Evolutionary conservation across 2,113 vertebrate genomes (phyloP).

Genomic region (Labeo rohita): DNA sequence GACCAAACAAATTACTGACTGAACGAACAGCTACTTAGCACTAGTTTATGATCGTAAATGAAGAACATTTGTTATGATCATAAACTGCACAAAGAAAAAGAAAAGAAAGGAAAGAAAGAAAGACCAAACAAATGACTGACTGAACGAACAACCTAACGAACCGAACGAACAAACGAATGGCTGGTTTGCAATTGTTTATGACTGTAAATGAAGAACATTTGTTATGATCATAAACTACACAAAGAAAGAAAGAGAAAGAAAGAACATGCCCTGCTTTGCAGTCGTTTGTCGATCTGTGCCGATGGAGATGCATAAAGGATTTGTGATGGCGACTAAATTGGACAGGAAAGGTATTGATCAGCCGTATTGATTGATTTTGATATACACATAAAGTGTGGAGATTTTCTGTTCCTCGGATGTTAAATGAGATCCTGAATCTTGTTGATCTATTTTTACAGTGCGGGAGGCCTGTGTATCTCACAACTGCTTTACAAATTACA

Average conservation of each 20-base stretch:
- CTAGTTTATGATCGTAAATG: no score
- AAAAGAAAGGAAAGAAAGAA: no score
- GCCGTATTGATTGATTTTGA: neutral
- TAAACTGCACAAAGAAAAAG: no score
- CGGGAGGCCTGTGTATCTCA: neutral
- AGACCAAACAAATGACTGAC: no score
- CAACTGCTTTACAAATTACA: slow-evolving; percentile 4
- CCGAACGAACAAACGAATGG: no score
- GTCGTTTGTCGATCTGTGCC: neutral
- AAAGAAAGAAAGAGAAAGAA: neutral
- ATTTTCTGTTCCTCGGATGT: slow-evolving; percentile 35
- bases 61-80: no score
- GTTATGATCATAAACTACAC: neutral
- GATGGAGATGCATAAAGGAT: neutral
- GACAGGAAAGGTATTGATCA: slow-evolving; percentile 16
- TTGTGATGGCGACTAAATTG: neutral
- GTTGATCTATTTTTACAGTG: slow-evolving; percentile 46
- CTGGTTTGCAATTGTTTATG: no score
- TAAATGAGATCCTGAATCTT: slow-evolving; percentile 24
- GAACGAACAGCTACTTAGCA: no score
- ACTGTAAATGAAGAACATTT: no score
- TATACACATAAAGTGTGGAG: slow-evolving; percentile 6
- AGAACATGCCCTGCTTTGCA: neutral
- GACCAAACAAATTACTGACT: no score
- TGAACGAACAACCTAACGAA: no score